A percentile compares a stretch with the other conserved stretches of the same genome.
phyloP scores from a whole-genome alignment of 2,888 invertebrate genomes.

The Calameuta filiformis region DNA sequence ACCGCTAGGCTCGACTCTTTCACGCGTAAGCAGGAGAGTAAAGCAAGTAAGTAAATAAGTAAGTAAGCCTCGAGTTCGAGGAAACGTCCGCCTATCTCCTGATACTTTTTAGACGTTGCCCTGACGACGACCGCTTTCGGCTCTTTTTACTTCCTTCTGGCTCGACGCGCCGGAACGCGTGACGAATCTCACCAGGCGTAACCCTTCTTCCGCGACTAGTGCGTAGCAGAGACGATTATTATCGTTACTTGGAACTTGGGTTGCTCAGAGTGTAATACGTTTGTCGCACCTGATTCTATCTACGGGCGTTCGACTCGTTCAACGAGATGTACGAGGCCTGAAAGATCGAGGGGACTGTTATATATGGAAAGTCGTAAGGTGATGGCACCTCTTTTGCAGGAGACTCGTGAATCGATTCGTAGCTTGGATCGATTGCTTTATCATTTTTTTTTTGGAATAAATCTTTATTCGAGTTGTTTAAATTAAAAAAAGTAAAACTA shows the following conservation, averaged over 20 bases:
- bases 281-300: not conserved
- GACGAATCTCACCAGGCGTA: not conserved
- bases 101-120: not conserved
- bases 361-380: not conserved
- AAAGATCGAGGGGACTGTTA: not conserved
- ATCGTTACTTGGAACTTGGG: not conserved
- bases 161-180: conserved; percentile 1
- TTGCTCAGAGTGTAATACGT: not conserved
- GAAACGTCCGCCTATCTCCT: not conserved
- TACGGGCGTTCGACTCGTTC: not conserved
- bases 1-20: not conserved
- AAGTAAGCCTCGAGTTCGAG: not conserved
- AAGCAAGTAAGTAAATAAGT: not conserved
- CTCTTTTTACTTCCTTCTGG: not conserved
- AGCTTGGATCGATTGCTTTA: not conserved
- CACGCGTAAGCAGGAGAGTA: not conserved
- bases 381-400: not conserved
- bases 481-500: not conserved
- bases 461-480: not conserved
- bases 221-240: not conserved
- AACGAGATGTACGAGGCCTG: not conserved
- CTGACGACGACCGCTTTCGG: not conserved
- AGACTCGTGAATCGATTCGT: not conserved
- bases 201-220: not conserved
- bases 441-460: not conserved